Evolutionary conservation across 2,797 vertebrate genomes (phyloP), one percentile per base, ranked within the genome.

Genomic region (Cetoscarus ocellatus): DNA sequence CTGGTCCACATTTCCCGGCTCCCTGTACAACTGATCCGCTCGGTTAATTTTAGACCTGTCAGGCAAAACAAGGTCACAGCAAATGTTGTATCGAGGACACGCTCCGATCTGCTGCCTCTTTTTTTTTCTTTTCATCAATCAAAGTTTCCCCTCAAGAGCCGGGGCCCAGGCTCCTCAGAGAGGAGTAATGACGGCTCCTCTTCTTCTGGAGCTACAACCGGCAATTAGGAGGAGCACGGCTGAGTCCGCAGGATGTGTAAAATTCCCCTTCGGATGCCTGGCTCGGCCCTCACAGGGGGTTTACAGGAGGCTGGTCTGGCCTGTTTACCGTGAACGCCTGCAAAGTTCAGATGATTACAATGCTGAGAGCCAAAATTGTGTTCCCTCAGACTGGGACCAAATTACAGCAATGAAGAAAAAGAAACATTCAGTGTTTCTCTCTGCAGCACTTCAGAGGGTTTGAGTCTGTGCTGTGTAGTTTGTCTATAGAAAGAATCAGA

Each of bases 21-120:
- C 92, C 87, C 85, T 67, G 88, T 90, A 88, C 88, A 90, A 92
- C 88, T 79, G 88, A 92, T 91, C 84, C 65, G 70, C 80, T 70
- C 12, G 81, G 89, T 91, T 94, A 92, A 93, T 90, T 94, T 93
- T 93, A 92, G 90, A 89, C 75, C 83, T 88, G 89, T 82, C 86
- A 91, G 86, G 86, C 72, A 88, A 91, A 93, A 93, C 90, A 92
- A 92, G 93, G 93, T 94, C 94, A 91, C 85, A 61, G 87, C 88
- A 91, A 89, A 92, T 90, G 88, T 82, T 89, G 90, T 91, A 94
- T 94, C 71, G 86, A 91, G 94, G 93, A 92, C 93, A 91, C 67
- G 80, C 87, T 92, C 72, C 61, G 80, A 91, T 90, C 82, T 83
- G 90, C 85, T 64, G 89, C 85, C 62, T 89, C 72, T 78, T 80